Evolutionary conservation across 2,797 vertebrate genomes (phyloP).

Genomic region (Chrysocyon brachyurus): DNA sequence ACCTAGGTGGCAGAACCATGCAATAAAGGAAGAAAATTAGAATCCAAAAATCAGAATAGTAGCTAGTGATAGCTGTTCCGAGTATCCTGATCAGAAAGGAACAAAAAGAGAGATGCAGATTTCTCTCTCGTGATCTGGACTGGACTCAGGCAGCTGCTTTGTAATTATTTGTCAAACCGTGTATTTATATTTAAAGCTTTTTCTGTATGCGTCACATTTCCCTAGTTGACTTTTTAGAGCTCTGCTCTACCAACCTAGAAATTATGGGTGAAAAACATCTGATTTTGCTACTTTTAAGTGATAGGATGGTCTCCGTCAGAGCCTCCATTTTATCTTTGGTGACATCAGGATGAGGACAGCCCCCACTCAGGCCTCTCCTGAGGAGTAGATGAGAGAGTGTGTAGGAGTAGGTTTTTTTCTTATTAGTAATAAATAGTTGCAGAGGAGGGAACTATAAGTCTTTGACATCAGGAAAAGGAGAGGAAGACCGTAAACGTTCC

Average conservation of each 20-base stretch:
- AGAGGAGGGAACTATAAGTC: neutral
- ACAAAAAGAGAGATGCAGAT: neutral
- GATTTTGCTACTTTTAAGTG: neutral
- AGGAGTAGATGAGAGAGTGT: neutral
- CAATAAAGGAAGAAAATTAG: neutral
- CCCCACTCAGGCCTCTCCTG: neutral
- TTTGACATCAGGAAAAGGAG: neutral
- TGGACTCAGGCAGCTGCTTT: neutral
- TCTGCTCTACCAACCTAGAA: neutral
- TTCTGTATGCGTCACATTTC: neutral
- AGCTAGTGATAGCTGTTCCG: neutral
- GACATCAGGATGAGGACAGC: neutral
- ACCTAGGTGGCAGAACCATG: neutral
- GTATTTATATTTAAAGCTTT: neutral
- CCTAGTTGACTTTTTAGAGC: neutral
- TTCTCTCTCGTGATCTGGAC: neutral
- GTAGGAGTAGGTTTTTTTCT: neutral
- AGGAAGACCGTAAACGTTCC: neutral
- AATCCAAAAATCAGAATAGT: neutral
- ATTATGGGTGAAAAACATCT: neutral
- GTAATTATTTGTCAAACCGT: neutral
- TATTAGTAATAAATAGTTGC: neutral
- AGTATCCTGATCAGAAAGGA: neutral
- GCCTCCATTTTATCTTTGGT: neutral
- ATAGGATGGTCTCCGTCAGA: neutral